Conservation (phyloP, 2,113 vertebrate species). For the Cavia aperea region DNA sequence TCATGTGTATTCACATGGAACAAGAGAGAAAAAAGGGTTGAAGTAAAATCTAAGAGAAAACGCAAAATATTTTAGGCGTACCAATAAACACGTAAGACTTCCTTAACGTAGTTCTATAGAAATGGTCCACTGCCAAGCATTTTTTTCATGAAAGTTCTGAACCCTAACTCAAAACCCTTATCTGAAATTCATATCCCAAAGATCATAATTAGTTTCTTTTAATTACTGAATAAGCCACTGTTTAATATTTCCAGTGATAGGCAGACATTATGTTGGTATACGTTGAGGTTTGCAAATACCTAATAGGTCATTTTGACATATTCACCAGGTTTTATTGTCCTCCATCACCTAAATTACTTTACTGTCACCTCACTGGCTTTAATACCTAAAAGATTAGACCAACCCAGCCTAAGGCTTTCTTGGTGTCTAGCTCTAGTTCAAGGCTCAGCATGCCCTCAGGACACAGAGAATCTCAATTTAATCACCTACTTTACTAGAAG, state of each 20-base stretch:
- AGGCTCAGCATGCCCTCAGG: background rate
- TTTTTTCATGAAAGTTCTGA: constrained; percentile 18
- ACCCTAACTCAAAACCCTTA: background rate
- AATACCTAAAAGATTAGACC: background rate
- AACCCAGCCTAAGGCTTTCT: background rate
- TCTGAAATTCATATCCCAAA: background rate
- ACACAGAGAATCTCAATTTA: background rate
- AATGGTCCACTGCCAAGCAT: background rate
- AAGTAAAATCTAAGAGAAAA: background rate
- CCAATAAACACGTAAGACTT: background rate
- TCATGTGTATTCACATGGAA: background rate
- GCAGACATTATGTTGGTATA: background rate
- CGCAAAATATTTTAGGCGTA: background rate
- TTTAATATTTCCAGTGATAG: background rate
- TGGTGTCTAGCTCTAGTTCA: background rate
- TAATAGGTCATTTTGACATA: background rate
- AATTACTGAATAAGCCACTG: background rate
- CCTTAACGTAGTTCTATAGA: background rate
- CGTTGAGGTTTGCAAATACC: background rate
- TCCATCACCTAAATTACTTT: background rate
- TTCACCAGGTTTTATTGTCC: background rate
- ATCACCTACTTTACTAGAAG: background rate
- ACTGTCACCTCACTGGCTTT: background rate
- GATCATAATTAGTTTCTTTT: background rate
- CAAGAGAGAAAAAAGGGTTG: background rate